phyloP scores from a whole-genome alignment of 2,113 vertebrate genomes.

The Nycticebus coucang region DNA sequence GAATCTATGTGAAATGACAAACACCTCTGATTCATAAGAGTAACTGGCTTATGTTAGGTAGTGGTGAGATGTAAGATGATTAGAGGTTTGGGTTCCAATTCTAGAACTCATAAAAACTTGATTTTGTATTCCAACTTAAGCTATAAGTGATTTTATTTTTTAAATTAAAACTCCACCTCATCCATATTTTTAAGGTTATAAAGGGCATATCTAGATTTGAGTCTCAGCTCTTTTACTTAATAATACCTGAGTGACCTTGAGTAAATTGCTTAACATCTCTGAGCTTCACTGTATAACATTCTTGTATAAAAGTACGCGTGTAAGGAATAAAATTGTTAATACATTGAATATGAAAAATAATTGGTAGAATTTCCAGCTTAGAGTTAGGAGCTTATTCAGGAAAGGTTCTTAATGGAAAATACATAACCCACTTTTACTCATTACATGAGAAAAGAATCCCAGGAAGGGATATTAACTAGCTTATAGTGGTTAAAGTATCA shows the following conservation, averaged over 20 bases:
- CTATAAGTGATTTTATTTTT: neutral
- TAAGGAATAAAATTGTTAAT: neutral
- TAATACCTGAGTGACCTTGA: neutral
- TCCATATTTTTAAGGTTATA: neutral
- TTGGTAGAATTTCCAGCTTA: neutral
- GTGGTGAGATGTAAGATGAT: neutral
- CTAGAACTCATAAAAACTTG: neutral
- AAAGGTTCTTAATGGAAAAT: neutral
- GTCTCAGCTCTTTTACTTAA: neutral
- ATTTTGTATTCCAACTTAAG: neutral
- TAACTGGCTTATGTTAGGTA: neutral
- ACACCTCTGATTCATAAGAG: neutral
- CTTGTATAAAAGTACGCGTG: neutral
- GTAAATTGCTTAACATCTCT: neutral
- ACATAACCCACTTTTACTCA: neutral
- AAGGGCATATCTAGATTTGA: neutral
- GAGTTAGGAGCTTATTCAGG: neutral
- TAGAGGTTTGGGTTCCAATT: neutral
- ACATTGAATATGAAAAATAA: neutral
- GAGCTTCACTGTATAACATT: neutral
- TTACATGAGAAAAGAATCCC: conserved; percentile 35
- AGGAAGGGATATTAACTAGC: neutral
- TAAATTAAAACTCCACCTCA: neutral
- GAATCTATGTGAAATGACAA: neutral
- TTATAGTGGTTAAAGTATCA: neutral